Evolutionary conservation across 1,140 invertebrate species (phyloP).

Genomic region (Leptopilina clavipes): DNA sequence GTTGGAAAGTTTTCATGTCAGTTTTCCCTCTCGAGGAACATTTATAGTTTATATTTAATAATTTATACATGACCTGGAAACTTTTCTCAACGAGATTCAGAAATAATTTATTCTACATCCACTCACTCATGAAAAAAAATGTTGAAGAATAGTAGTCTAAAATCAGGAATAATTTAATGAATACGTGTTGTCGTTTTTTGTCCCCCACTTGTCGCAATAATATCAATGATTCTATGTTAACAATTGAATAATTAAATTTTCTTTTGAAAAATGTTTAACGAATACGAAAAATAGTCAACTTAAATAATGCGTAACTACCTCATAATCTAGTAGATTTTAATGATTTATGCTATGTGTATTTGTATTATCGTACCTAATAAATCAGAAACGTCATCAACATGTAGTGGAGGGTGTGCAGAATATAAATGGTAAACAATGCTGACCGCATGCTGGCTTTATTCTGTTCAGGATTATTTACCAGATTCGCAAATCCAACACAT

Average conservation of each 20-base stretch:
- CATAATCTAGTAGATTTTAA: slow-evolving; percentile 1
- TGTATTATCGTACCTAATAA: slow-evolving; percentile 1
- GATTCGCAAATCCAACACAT: background rate
- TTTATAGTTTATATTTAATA: slow-evolving; percentile 25
- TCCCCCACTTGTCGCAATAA: too few relatives aligned
- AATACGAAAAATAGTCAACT: background rate
- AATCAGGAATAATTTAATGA: background rate
- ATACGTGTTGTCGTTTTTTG: background rate
- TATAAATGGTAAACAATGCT: background rate
- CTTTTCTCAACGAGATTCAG: background rate
- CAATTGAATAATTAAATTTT: too few relatives aligned
- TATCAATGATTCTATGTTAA: too few relatives aligned
- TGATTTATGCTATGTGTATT: background rate
- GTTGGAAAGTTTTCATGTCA: slow-evolving; percentile 39
- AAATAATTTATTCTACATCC: background rate
- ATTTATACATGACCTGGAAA: slow-evolving; percentile 21
- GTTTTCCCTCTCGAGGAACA: slow-evolving; percentile 14
- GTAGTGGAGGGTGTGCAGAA: background rate
- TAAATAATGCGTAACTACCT: background rate
- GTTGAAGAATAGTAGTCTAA: background rate
- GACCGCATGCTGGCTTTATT: background rate
- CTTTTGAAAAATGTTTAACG: background rate
- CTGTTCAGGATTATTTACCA: background rate
- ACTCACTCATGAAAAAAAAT: background rate
- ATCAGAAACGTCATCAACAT: slow-evolving; percentile 22